Evolutionary conservation across 2,113 vertebrate species (phyloP).

Genomic region (Telmatochromis sp.): DNA sequence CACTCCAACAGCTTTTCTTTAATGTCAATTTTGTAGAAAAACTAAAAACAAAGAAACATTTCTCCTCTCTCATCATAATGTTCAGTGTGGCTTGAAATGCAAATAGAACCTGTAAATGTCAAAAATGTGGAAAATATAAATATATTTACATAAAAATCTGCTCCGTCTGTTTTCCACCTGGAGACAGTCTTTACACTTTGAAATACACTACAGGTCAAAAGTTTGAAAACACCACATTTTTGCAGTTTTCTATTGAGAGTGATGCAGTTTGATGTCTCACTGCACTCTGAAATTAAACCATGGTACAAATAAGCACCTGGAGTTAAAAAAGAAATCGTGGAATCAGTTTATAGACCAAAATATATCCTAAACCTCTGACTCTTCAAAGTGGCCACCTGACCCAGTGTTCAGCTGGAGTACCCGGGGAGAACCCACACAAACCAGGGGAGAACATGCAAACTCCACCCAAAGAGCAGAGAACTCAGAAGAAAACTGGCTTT

Average conservation of each 20-base stretch:
- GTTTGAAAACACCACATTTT: rapidly evolving
- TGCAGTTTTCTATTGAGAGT: neutral
- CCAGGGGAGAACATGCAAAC: neutral
- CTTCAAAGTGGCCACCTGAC: neutral
- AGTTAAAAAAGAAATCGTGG: neutral
- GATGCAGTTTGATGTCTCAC: neutral
- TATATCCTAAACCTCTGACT: rapidly evolving
- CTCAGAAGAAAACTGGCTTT: neutral
- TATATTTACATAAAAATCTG: rapidly evolving
- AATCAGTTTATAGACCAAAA: neutral
- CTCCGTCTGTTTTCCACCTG: neutral
- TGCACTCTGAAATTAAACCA: neutral
- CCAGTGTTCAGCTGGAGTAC: neutral
- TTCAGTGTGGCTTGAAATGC: neutral
- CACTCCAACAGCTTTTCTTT: neutral
- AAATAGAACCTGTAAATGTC: rapidly evolving
- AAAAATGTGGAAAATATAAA: neutral
- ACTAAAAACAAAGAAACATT: neutral
- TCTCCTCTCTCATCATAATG: neutral
- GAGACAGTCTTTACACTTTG: neutral
- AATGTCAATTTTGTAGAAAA: neutral
- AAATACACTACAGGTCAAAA: neutral
- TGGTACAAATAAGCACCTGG: neutral
- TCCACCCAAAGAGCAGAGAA: neutral
- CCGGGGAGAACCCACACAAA: rapidly evolving